Conservation (phyloP, 2,113 vertebrate genomes). For the Anser brachyrhynchus region DNA sequence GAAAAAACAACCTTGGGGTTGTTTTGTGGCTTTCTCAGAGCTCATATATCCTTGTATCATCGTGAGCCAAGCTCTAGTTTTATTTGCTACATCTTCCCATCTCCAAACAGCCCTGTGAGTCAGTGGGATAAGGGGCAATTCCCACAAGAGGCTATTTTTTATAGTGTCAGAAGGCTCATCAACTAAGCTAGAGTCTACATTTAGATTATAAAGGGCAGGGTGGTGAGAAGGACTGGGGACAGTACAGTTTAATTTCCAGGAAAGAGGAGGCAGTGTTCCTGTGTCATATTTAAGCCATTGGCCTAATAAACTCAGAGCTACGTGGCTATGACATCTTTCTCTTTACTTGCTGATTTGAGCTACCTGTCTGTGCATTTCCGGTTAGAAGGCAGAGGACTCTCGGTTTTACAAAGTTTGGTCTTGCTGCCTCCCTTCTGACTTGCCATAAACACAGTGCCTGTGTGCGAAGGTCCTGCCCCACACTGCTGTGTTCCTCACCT, state of each 20-base stretch:
- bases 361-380: neutral
- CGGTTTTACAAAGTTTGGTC: neutral
- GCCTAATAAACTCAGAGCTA: neutral
- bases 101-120: neutral
- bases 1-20: no score
- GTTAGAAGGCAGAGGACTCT: neutral
- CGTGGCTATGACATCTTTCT: no score
- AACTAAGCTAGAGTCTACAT: neutral
- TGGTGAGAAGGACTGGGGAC: neutral
- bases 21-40: neutral
- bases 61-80: neutral
- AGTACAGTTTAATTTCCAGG: neutral
- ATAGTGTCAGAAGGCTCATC: neutral
- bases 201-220: neutral
- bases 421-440: neutral
- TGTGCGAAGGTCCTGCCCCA: neutral
- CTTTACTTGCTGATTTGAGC: neutral
- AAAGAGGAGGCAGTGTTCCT: neutral
- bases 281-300: neutral
- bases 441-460: neutral
- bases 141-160: neutral
- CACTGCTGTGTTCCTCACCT: neutral
- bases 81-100: neutral
- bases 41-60: neutral
- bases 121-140: neutral